Evolutionary conservation across 2,113 vertebrate species (phyloP).

Genomic region (Menura novaehollandiae): DNA sequence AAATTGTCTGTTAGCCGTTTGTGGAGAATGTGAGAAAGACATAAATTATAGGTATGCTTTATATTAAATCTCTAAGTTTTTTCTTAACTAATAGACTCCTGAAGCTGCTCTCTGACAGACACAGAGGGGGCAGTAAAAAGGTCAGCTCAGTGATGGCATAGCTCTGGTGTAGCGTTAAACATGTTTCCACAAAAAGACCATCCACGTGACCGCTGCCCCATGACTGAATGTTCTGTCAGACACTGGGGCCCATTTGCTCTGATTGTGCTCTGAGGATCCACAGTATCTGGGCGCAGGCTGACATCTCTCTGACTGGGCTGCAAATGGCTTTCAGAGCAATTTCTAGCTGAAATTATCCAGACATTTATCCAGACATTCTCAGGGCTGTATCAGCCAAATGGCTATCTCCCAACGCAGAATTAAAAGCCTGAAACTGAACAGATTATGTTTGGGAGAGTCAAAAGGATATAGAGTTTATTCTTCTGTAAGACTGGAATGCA

Average conservation of each 20-base stretch:
- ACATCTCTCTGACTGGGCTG: background rate
- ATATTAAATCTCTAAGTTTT: background rate
- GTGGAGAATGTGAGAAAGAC: background rate
- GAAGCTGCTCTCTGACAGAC: background rate
- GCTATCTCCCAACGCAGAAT: background rate
- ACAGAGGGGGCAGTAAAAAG: background rate
- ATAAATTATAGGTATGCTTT: background rate
- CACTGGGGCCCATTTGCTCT: background rate
- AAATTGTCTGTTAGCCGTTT: background rate
- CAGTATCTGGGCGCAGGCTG: background rate
- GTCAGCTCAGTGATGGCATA: background rate
- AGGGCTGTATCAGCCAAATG: slow-evolving; percentile 36
- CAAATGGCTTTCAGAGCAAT: slow-evolving; percentile 14
- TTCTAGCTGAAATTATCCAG: slow-evolving; percentile 54
- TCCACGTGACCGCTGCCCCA: background rate
- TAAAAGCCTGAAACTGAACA: slow-evolving; percentile 54
- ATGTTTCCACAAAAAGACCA: background rate
- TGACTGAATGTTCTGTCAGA: background rate
- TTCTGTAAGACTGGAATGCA: background rate
- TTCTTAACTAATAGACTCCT: background rate
- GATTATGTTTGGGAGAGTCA: slow-evolving; percentile 21
- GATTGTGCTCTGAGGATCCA: background rate
- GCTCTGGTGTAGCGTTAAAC: background rate
- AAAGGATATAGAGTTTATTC: background rate
- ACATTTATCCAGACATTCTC: slow-evolving; percentile 45